Percentiles rank a stretch among this genome's conserved stretches.
These are phyloP conservation scores for Manduca sexta DNA, from an alignment of 1,140 invertebrate genomes.

Conservation along the genomic window DNA sequence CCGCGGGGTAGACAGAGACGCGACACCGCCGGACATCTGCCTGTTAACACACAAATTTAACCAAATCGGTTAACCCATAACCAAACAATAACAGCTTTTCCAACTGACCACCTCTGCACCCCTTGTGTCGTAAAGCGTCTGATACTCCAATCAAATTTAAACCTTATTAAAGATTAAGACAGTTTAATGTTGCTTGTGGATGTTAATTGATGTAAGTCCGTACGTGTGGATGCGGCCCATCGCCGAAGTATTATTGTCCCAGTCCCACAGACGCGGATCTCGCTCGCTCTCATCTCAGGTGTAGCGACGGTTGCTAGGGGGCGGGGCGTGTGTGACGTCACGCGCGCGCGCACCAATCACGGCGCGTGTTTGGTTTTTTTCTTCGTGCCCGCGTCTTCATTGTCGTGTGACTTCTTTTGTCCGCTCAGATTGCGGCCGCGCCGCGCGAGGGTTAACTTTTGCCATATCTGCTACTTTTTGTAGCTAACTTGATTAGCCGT, in stretches of 20 bases:
- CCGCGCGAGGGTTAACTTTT: not conserved
- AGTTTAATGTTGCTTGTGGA: slow-evolving; percentile 10
- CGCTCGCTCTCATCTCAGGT: slow-evolving; percentile 57
- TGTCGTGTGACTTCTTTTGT: slow-evolving; percentile 49
- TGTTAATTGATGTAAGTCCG: not conserved
- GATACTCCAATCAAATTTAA: slow-evolving; percentile 7
- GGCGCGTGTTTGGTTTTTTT: slow-evolving; percentile 25
- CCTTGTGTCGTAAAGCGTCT: slow-evolving; percentile 15
- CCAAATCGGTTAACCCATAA: slow-evolving; percentile 71
- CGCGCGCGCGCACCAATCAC: slow-evolving; percentile 37
- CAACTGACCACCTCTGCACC: slow-evolving; percentile 52
- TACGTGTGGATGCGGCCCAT: not conserved
- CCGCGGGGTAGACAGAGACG: slow-evolving; percentile 23
- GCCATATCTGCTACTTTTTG: too few species aligned
- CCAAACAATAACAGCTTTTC: slow-evolving; percentile 71
- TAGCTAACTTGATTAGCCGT: too few species aligned
- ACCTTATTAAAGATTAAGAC: slow-evolving; percentile 10
- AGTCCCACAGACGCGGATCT: slow-evolving; percentile 32
- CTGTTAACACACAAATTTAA: slow-evolving; percentile 69
- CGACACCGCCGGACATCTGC: slow-evolving; percentile 50
- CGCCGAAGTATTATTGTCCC: slow-evolving; percentile 52
- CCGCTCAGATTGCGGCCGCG: not conserved
- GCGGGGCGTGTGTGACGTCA: slow-evolving; percentile 59
- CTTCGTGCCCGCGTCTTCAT: slow-evolving; percentile 24
- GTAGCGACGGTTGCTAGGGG: slow-evolving; percentile 60